Evolutionary conservation across 2,888 invertebrate species (phyloP), one percentile per base, ranked within the genome.

Genomic region (Ormyrus labotus): DNA sequence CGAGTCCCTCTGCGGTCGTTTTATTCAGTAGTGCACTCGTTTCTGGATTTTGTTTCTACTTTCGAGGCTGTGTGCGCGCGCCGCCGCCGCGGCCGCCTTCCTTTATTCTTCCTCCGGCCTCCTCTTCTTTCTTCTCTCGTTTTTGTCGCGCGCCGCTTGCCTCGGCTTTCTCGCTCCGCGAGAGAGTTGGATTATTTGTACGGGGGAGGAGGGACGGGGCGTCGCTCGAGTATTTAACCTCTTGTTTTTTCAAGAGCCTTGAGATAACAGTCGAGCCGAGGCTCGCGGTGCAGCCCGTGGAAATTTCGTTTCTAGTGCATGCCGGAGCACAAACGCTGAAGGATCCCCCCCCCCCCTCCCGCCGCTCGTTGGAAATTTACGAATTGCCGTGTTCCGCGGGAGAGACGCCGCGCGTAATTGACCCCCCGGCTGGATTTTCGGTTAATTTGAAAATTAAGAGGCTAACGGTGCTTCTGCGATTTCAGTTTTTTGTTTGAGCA

Each of bases 181-280:
- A 3, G 3, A 34, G 34, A n/a, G 6, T 13, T 48, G 63, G 77
- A 63, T 77, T 77, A 69, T 77, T 77, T 77, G 69, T 65, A 48
- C 57, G 64, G 50, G 61, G 9, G 61, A 48, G 34, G 19, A 71
- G 51, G 51, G 34, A 34, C 7, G 6, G 48, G 8, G 48, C 55
- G 73, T n/a, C 63, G 47, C 57, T 71, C 50, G 65, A 71, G 78
- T 71, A 78, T 78, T 78, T 78, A 78, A 78, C 78, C 78, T 78
- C 71, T 78, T 78, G 71, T 71, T 71, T 78, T 78, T 71, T 71
- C 9, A 65, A 71, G 71, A 71, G 78, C 58, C 64, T 78, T 58
- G 67, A 65, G 78, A 71, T 78, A 71, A 71, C 78, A 53, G 65
- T 50, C 58, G 77, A 58, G 63, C 45, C 34, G 64, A 19, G 19